Base-by-base conservation (phyloP, 1,140 invertebrate genomes). In the Heliconius hewitsoni region DNA sequence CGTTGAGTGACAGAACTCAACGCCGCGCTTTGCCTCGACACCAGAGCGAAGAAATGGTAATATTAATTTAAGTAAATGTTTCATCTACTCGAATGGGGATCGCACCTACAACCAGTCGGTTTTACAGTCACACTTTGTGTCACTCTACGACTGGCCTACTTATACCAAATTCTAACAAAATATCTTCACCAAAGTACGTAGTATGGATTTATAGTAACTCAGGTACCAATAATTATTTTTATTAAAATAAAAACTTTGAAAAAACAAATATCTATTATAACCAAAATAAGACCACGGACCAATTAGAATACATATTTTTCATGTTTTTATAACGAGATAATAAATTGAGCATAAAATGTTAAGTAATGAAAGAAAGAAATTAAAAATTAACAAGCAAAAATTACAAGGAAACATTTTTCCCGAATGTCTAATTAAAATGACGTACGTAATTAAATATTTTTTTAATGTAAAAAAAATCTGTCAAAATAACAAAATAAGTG, bases 321-420 rank as follows among this genome's bases (percentile, higher is more conserved):
- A 18, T 74, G 52, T 34, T 55, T n/a, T 74, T 5, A 57, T 55
- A 74, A 71, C 70, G 23, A 74, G 42, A 74, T 30, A 60, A 60
- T 60, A 60, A 60, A 60, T 60, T 60, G n/a, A 60, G 55, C 60
- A 66, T 30, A 30, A 66, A 30, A 27, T 66, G 55, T 60, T n/a
- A 60, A 27, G 60, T 66, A 66, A 66, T 66, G 23, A 66, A 30
- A 66, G 9, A 66, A 30, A 66, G 27, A 27, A 66, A 66, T 66
- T 66, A 66, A 66, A 66, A 66, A 66, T 66, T 66, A 66, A 66
- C 60, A 30, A 66, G 27, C 23, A 66, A 0, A 30, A 66, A 66
- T 66, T 66, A 27, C 60, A 66, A 66, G 23, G 60, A 27, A 66
- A 66, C 27, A 30, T 66, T 66, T 66, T 66, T 66, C 9, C 60